A percentile compares a stretch with the other conserved stretches of the same genome.
Conservation (phyloP, 2,888 invertebrate genomes). For the Empis stercorea region DNA sequence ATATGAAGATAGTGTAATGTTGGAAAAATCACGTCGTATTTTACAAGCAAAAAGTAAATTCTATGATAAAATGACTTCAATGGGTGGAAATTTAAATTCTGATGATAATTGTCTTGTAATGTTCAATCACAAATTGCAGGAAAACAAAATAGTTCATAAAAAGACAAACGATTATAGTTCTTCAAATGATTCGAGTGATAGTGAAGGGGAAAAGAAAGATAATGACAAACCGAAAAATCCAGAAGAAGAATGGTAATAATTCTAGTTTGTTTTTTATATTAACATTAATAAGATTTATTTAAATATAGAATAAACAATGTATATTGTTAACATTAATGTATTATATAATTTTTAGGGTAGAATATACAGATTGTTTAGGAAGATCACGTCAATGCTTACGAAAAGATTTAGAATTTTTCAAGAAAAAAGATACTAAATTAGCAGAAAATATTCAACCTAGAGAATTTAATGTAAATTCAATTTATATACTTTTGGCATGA, state of each 20-base stretch:
- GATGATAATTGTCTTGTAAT: conserved; percentile 35
- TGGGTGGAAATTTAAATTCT: conserved; percentile 29
- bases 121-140: conserved; percentile 35
- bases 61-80: conserved; percentile 35
- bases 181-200: conserved; percentile 34
- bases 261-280: too few relatives aligned
- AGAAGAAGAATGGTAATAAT: conserved; percentile 45
- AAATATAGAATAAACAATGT: too few relatives aligned
- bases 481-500: background rate
- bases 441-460: conserved; percentile 17
- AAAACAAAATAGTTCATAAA: conserved; percentile 21
- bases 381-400: conserved; percentile 71
- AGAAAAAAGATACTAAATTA: conserved; percentile 45
- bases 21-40: conserved; percentile 36
- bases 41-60: conserved; percentile 35
- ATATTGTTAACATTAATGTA: too few relatives aligned
- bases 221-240: conserved; percentile 25
- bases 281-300: too few relatives aligned
- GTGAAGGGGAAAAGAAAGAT: conserved; percentile 19
- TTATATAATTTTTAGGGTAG: conserved; percentile 47
- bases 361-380: conserved; percentile 79
- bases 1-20: conserved; percentile 25
- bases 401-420: conserved; percentile 57
- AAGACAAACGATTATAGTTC: conserved; percentile 7
- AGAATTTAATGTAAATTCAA: conserved; percentile 9